Conservation (phyloP, 2,113 vertebrate genomes). For the Saguinus midas region DNA sequence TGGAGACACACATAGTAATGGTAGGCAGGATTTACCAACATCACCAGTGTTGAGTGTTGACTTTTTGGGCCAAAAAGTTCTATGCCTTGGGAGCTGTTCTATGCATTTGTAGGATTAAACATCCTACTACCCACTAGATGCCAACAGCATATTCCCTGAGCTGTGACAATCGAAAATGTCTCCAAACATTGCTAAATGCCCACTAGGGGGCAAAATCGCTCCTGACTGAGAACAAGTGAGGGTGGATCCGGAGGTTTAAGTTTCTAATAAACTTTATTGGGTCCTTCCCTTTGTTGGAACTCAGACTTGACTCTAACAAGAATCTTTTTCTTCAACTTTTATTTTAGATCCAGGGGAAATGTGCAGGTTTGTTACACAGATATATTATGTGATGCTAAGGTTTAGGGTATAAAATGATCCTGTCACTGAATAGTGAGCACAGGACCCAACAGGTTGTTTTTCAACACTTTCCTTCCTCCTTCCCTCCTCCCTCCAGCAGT, state of each 20-base stretch:
- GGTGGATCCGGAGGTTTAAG: neutral
- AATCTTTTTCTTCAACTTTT: neutral
- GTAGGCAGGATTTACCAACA: neutral
- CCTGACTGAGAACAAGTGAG: neutral
- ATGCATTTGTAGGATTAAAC: neutral
- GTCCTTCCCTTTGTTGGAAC: neutral
- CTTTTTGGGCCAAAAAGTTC: neutral
- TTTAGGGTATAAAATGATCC: no score
- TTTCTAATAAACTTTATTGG: neutral
- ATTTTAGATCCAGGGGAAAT: no score
- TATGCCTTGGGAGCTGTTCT: neutral
- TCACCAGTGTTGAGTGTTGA: neutral
- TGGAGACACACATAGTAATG: neutral
- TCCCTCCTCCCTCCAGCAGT: no score
- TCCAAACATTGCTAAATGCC: neutral
- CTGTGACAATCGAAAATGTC: neutral
- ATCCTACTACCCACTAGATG: neutral
- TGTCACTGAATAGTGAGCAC: no score
- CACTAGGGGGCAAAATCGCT: slow-evolving; percentile 43
- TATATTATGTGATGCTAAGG: no score
- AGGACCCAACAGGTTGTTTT: no score
- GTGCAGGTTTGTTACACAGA: no score
- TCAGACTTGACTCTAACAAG: neutral
- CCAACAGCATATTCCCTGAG: neutral
- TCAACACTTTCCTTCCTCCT: no score